Conservation (phyloP, 2,113 vertebrate species). For the Oostethus manadensis region DNA sequence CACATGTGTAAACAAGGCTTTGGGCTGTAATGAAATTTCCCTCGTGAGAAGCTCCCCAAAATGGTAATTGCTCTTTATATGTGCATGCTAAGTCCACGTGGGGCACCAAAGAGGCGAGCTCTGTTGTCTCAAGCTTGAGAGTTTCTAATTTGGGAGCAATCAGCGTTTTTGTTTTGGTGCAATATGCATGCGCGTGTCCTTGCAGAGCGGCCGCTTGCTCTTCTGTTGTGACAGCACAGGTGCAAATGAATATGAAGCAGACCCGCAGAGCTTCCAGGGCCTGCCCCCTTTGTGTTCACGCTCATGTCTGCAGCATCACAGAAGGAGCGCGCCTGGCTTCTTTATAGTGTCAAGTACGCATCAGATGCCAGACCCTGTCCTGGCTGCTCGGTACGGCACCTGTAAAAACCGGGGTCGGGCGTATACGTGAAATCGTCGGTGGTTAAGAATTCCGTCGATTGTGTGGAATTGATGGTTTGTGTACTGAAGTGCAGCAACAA, state of each 20-base stretch:
- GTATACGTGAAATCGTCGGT: too few species aligned
- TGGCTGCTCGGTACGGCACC: too few species aligned
- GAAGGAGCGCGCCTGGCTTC: conserved; percentile 6
- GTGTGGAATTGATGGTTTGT: too few species aligned
- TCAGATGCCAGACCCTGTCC: not conserved
- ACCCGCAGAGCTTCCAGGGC: conserved; percentile 32
- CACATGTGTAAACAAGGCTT: conserved; percentile 45
- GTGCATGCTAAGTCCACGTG: conserved; percentile 15
- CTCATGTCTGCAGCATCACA: conserved; percentile 21
- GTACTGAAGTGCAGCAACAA: too few species aligned
- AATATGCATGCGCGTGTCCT: conserved; percentile 20
- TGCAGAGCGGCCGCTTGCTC: conserved; percentile 33
- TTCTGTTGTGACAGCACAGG: conserved; percentile 49
- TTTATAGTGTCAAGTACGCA: conserved; percentile 15
- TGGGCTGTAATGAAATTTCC: conserved; percentile 45
- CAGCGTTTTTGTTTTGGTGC: conserved; percentile 9
- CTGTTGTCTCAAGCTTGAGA: not conserved
- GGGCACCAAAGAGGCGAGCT: not conserved
- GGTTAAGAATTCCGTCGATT: too few species aligned
- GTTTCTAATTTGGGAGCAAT: conserved; percentile 14
- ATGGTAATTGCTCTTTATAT: conserved; percentile 35
- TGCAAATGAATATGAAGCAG: conserved; percentile 64
- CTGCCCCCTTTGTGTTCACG: conserved; percentile 22
- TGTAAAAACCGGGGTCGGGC: too few species aligned
- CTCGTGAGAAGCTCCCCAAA: conserved; percentile 15